Evolutionary conservation across 2,888 invertebrate species (phyloP).

Genomic region (Ischnus inquisitorius): DNA sequence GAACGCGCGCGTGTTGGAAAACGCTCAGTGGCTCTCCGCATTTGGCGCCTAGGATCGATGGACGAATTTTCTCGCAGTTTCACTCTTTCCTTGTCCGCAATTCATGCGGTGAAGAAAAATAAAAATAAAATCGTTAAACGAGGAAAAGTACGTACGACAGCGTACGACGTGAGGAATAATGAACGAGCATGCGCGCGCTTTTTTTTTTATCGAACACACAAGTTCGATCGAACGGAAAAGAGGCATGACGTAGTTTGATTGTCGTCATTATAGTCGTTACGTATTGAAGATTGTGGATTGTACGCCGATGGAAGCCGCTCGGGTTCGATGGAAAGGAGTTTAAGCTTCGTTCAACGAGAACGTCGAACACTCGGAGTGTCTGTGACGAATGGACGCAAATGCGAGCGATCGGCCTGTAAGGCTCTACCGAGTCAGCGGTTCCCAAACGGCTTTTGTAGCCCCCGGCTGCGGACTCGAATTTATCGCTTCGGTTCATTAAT

Average conservation of each 20-base stretch:
- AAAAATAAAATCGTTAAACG: neutral
- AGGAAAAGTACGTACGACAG: neutral
- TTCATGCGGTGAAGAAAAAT: neutral
- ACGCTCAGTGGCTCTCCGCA: slow-evolving; percentile 32
- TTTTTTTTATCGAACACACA: no score
- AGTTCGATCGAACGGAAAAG: neutral
- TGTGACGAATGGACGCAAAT: slow-evolving; percentile 19
- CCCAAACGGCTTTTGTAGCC: neutral
- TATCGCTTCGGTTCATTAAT: neutral
- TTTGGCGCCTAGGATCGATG: neutral
- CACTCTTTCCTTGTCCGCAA: neutral
- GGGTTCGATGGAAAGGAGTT: neutral
- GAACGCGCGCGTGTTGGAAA: slow-evolving; percentile 5
- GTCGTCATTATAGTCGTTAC: slow-evolving; percentile 19
- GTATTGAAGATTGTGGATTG: neutral
- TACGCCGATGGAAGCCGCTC: neutral
- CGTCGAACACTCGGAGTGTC: no score
- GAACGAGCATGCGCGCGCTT: neutral
- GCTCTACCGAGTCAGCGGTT: slow-evolving; percentile 30
- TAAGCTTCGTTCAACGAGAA: neutral
- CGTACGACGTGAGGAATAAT: neutral
- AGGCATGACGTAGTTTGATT: slow-evolving; percentile 6
- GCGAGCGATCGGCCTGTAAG: neutral
- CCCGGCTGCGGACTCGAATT: neutral
- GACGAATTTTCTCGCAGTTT: neutral